phyloP scores from a whole-genome alignment of 2,888 invertebrate species.

The Meandrusa payeni region DNA sequence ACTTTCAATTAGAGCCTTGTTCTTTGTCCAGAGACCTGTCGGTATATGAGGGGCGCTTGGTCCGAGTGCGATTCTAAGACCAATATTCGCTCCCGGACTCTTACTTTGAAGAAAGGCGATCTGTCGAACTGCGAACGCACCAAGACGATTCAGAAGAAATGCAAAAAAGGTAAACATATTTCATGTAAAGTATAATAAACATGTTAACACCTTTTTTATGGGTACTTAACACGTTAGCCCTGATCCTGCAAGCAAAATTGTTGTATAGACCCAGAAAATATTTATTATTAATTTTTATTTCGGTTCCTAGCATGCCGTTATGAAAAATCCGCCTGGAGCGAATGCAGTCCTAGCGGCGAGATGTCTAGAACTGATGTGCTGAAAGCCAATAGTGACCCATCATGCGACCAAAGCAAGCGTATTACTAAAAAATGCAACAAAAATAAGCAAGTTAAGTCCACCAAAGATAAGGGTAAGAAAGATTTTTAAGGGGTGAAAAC shows the following conservation, averaged over 20 bases:
- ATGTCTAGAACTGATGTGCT: conserved; percentile 92
- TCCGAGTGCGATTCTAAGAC: conserved; percentile 92
- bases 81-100: conserved; percentile 89
- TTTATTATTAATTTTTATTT: conserved; percentile 16
- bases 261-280: too few species aligned
- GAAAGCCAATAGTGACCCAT: conserved; percentile 90
- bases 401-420: conserved; percentile 90
- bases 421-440: conserved; percentile 94
- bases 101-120: conserved; percentile 93
- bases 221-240: too few species aligned
- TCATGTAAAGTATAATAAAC: too few species aligned
- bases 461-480: conserved; percentile 81
- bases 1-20: too few species aligned
- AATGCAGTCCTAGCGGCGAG: conserved; percentile 89
- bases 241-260: too few species aligned
- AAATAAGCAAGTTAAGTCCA: conserved; percentile 82
- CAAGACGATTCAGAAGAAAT: conserved; percentile 94
- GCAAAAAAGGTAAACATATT: conserved; percentile 95
- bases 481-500: too few species aligned
- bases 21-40: conserved; percentile 86
- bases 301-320: conserved; percentile 89
- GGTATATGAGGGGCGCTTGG: conserved; percentile 93
- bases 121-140: conserved; percentile 88
- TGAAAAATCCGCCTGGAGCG: conserved; percentile 93
- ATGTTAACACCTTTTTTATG: too few species aligned